Base-by-base conservation (phyloP, 2,797 vertebrate genomes). In the Decapterus maruadsi region DNA sequence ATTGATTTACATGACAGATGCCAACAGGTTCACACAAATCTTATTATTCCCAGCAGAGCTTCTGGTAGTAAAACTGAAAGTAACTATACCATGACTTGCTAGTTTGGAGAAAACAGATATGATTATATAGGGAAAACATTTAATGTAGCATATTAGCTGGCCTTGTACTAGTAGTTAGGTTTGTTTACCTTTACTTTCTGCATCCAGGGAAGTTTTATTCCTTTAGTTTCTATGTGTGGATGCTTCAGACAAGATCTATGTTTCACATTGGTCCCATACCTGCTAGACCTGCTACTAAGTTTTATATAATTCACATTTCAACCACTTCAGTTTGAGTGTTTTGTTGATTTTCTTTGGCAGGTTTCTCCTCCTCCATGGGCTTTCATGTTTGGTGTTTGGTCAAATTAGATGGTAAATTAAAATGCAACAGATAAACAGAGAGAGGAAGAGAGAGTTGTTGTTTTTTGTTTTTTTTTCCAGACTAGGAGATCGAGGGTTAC, bases 341-440 rank as follows among this genome's bases (percentile, higher is more conserved):
- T 63, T 2, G 31, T 34, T 34, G 12, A 20, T 56, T 50, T 50
- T 26, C 6, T 69, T 55, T 4, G 5, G 7, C 3, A 17, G 20
- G 26, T 13, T 16, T 14, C 11, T 42, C 3, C 11, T 42, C 3
- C 22, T 46, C 19, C 31, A 17, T 22, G 14, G 8, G 4, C 11
- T 0, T 14, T 53, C 54, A 20, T 38, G 14, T 48, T 54, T 36
- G 11, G 46, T 55, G 5, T 19, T 46, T 45, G 19, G 29, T 55
- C 1, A 66, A 53, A 56, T 59, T 42, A 43, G 19, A 29, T 63
- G 50, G 54, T 20, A 55, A 6, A 60, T 72, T 31, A 68, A 34
- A 55, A 31, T 36, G 50, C n/a, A 56, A 62, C 31, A 77, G 54
- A 84, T 70, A 61, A 68, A 80, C 58, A 51, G 50, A 82, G 22